Evolutionary conservation across 2,888 invertebrate genomes (phyloP), one percentile per base, ranked within the genome.

Genomic region (Euclidia mi): DNA sequence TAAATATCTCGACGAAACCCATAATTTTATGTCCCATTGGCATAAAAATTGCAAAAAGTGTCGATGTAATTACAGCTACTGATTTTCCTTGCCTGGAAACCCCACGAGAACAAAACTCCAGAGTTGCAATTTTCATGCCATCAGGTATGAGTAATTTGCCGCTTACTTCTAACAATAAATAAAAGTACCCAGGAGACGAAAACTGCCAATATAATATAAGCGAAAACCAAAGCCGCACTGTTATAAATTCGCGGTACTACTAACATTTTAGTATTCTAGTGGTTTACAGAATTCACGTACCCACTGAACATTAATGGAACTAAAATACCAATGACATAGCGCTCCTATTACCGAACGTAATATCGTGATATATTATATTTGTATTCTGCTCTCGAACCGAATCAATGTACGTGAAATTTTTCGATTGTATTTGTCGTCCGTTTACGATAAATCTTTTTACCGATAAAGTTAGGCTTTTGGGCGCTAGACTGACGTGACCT

Each of bases 341-440:
- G 0, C 9, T 25, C 1, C 49, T 28, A 28, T 25, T 17, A 35
- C 25, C 6, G 17, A 49, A 49, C 14, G 25, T 15, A 42, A 49
- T 42, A 42, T 42, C 6, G 20, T 20, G 42, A 42, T 35, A 46
- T 20, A 46, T 35, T 41, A 14, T 12, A 35, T 31, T 35, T 35
- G 11, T 42, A 47, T 47, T 46, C 53, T 7, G 28, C 7, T 42
- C 34, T 28, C 34, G 46, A 29, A 4, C 14, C 2, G 18, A 47
- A 37, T 47, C 41, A 42, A 53, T 42, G 20, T 46, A 28, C 40
- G 52, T 29, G 41, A 47, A n/a, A 50, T 42, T 41, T 31, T 38
- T 11, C 29, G 50, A 50, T 45, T 56, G 29, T 50, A 46, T 56
- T 50, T 56, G 41, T 50, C 34, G 50, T 45, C 9, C 14, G 14